Base-by-base conservation (phyloP, 2,888 invertebrate genomes). In the Drosophila longiperda region DNA sequence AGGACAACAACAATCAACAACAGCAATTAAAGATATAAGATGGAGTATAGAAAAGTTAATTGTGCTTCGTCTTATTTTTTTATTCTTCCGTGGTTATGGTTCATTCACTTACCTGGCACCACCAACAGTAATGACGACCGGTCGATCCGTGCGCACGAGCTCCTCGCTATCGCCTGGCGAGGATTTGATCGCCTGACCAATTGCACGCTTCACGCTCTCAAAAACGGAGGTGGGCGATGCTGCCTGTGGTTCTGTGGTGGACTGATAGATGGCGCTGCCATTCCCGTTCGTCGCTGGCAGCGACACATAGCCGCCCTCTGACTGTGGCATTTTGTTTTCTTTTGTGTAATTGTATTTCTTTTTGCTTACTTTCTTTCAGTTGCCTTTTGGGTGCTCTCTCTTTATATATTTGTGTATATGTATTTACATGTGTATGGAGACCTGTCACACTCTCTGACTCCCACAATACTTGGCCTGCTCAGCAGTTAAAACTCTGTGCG, bases 251-350 rank as follows among this genome's bases (percentile, higher is more conserved):
- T 93, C 93, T 89, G 93, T 93, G 80, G 93, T 93, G 74, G 93
- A 91, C 82, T 93, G 93, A 87, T 93, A 93, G 78, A 93, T 93
- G 81, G 92, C 90, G 63, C 91, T 91, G 81, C 89, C 90, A 85
- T 91, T 90, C 61, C 91, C 91, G 75, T 90, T 91, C 88, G 76
- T 90, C 77, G 82, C 91, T 82, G 92, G 93, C 83, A 93, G 84
- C 69, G 93, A 93, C 54, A 93, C 88, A 86, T 93, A 93, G 68
- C 93, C 93, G 88, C 93, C 93, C 84, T 93, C 93, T 64, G 92
- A 84, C 78, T 93, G 93, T 80, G 93, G 93, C 93, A 76, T 76
- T 78, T 65, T 72, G 61, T 36, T 32, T 65, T 74, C 61, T 38
- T 29, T 57, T 29, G 29, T 64, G 9, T 49, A 48, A 26, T 26